Evolutionary conservation across 2,113 vertebrate species (phyloP).

Genomic region (Trogon melanurus): DNA sequence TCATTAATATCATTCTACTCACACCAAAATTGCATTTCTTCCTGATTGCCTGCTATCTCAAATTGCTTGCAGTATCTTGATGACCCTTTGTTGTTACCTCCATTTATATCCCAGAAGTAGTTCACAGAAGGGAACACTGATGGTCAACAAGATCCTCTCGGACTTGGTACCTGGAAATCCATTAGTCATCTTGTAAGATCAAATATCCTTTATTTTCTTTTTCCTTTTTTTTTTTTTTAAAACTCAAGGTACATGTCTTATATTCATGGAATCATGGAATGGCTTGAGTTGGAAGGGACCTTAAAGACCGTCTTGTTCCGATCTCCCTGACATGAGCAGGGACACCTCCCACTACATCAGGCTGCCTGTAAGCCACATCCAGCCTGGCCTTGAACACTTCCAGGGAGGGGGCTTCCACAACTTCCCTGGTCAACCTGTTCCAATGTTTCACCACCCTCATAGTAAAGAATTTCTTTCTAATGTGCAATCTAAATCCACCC

Average conservation of each 20-base stretch:
- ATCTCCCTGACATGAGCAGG: too few species aligned
- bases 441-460: too few species aligned
- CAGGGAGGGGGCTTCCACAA: too few species aligned
- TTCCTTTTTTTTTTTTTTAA: neutral
- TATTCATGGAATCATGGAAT: neutral
- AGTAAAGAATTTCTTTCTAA: too few species aligned
- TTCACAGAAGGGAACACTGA: neutral
- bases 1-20: neutral
- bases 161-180: neutral
- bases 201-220: neutral
- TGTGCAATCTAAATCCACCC: too few species aligned
- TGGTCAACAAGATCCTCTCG: neutral
- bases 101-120: neutral
- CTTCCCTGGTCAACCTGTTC: too few species aligned
- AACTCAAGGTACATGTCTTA: neutral
- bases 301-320: too few species aligned
- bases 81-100: neutral
- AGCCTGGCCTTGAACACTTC: too few species aligned
- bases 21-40: neutral
- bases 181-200: neutral
- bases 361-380: too few species aligned
- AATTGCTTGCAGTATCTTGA: neutral
- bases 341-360: too few species aligned
- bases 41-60: neutral
- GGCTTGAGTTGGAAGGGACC: too few species aligned